phyloP scores from a whole-genome alignment of 2,797 vertebrate genomes.

The Anomalospiza imberbis region DNA sequence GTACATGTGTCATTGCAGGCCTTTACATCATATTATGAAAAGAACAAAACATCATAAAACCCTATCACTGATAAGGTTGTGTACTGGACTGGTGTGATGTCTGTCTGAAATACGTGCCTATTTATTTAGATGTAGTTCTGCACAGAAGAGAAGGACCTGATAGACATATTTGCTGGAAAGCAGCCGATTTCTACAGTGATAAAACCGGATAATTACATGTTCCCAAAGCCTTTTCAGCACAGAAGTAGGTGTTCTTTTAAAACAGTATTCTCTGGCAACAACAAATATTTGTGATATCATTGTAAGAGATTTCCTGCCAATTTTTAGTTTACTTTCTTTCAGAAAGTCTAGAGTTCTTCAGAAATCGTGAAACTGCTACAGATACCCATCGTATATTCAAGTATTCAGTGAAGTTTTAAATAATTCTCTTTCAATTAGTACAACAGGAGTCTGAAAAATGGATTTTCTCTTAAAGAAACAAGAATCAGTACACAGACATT shows the following conservation, averaged over 20 bases:
- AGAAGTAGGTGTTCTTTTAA: conserved; percentile 59
- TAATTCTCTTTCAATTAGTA: conserved; percentile 77
- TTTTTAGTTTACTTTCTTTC: conserved; percentile 68
- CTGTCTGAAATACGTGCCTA: not conserved
- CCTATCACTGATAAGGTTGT: not conserved
- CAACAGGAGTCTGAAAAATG: conserved; percentile 66
- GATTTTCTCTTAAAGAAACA: conserved; percentile 71
- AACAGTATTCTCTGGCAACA: conserved; percentile 56
- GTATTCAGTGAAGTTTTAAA: conserved; percentile 76
- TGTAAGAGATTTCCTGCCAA: conserved; percentile 50
- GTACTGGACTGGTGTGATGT: not conserved
- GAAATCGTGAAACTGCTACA: conserved; percentile 63
- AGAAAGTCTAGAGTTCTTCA: conserved; percentile 63
- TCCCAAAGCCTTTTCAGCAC: conserved; percentile 40
- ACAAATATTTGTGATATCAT: conserved; percentile 58
- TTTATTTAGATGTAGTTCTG: conserved; percentile 1
- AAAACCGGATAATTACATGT: conserved; percentile 44
- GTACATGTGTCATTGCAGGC: not conserved
- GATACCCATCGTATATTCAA: conserved; percentile 67
- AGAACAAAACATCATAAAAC: not conserved
- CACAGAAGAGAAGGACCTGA: not conserved
- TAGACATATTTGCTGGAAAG: conserved; percentile 17
- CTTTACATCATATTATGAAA: not conserved
- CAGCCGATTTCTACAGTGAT: conserved; percentile 34
- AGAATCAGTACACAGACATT: conserved; percentile 49